These are phyloP conservation scores for Vespertilio murinus DNA, from an alignment of 2,797 vertebrate species.

Conservation along the genomic window DNA sequence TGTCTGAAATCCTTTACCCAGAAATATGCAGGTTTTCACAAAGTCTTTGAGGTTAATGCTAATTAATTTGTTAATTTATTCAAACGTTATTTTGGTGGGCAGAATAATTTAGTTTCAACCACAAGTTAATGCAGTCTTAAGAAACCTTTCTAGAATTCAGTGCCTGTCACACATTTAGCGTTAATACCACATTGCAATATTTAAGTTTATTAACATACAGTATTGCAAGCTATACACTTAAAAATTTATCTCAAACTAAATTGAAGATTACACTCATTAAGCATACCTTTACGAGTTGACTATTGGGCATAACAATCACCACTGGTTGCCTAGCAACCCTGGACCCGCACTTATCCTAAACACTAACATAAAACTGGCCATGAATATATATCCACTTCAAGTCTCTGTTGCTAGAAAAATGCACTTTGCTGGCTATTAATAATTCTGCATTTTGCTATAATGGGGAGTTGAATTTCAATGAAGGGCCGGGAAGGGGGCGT, in stretches of 20 bases:
- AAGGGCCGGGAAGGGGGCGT: background rate
- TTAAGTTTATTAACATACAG: slow-evolving; percentile 78
- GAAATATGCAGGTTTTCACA: slow-evolving; percentile 51
- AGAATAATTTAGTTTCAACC: slow-evolving; percentile 80
- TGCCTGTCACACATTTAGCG: slow-evolving; percentile 58
- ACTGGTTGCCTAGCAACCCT: slow-evolving; percentile 84
- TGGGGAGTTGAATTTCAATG: background rate
- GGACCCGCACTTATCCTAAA: slow-evolving; percentile 70
- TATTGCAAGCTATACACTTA: slow-evolving; percentile 76
- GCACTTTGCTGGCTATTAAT: slow-evolving; percentile 6
- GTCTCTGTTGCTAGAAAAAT: background rate
- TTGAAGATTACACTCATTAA: slow-evolving; percentile 74
- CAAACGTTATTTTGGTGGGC: slow-evolving; percentile 78
- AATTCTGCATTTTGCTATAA: background rate
- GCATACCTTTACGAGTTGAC: slow-evolving; percentile 73
- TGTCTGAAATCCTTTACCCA: slow-evolving; percentile 47
- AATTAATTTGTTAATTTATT: slow-evolving; percentile 83
- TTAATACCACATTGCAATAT: slow-evolving; percentile 66
- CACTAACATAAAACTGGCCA: slow-evolving; percentile 44
- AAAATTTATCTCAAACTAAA: slow-evolving; percentile 77
- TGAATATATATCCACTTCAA: background rate
- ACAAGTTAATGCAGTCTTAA: slow-evolving; percentile 75
- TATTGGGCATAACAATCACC: slow-evolving; percentile 68
- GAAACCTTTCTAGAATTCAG: slow-evolving; percentile 69
- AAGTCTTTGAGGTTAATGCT: slow-evolving; percentile 67